These are phyloP conservation scores for Rhingia campestris DNA, from an alignment of 2,888 invertebrate genomes.

Conservation along the genomic window DNA sequence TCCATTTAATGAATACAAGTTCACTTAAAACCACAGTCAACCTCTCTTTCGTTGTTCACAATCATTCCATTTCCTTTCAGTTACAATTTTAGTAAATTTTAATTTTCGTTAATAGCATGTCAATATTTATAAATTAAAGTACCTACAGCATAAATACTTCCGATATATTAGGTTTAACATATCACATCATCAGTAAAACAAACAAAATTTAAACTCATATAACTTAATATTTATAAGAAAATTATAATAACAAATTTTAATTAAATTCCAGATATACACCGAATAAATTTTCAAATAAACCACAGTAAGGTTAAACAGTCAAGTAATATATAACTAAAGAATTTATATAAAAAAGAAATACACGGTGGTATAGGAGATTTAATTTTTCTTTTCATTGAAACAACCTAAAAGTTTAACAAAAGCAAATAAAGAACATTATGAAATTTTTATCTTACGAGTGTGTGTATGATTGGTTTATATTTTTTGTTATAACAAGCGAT, in stretches of 20 bases:
- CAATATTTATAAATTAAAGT: background rate
- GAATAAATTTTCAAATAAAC: conserved; percentile 24
- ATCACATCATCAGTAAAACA: conserved; percentile 46
- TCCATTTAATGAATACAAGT: too few species aligned
- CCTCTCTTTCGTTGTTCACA: too few species aligned
- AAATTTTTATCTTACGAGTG: background rate
- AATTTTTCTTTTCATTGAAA: background rate
- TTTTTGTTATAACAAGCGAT: background rate
- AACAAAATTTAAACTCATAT: conserved; percentile 5
- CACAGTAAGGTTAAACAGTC: conserved; percentile 4
- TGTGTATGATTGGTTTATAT: background rate
- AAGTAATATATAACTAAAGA: conserved; percentile 1
- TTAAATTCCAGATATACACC: conserved; percentile 46
- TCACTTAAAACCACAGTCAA: too few species aligned
- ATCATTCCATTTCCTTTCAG: conserved; percentile 9
- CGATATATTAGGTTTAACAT: conserved; percentile 59
- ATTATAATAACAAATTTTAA: conserved; percentile 14
- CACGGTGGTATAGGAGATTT: background rate
- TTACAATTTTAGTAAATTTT: background rate
- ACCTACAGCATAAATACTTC: conserved; percentile 23
- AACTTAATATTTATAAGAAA: conserved; percentile 18
- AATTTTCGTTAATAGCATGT: background rate
- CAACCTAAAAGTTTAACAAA: background rate
- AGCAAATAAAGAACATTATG: background rate
- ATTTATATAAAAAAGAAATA: background rate